A percentile compares a stretch with the other conserved stretches of the same genome.
phyloP scores from a whole-genome alignment of 2,113 vertebrate genomes.

The Canis aureus region DNA sequence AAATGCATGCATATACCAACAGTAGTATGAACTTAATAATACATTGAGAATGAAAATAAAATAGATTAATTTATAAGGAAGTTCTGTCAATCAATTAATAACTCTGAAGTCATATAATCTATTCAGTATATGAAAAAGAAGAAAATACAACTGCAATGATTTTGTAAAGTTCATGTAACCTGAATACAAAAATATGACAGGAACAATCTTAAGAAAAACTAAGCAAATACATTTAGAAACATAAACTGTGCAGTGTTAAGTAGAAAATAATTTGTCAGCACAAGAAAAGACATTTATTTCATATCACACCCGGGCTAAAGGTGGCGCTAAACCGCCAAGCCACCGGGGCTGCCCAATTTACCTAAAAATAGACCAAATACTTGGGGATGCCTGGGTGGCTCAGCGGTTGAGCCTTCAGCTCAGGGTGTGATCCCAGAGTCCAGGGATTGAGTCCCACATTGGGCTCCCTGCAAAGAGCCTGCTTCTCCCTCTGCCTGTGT shows the following conservation, averaged over 20 bases:
- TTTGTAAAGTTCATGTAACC: neutral
- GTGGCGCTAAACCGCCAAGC: no score
- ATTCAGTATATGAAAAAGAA: neutral
- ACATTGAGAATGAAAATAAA: neutral
- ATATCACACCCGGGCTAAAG: no score
- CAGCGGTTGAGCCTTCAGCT: no score
- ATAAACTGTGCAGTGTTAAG: neutral
- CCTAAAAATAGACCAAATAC: no score
- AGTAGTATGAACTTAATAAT: neutral
- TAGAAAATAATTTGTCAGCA: neutral
- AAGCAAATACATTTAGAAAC: neutral
- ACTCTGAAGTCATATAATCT: neutral
- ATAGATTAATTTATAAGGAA: neutral
- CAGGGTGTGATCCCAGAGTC: no score
- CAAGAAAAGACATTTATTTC: neutral
- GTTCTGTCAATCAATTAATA: neutral
- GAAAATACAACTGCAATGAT: neutral
- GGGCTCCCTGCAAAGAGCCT: no score
- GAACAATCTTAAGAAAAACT: neutral
- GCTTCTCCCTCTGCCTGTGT: no score
- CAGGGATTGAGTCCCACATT: no score
- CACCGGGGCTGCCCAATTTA: no score
- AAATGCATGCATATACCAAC: neutral
- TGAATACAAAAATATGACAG: neutral
- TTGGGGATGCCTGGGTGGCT: no score